Base-by-base conservation (phyloP, 2,113 vertebrate species). In the Corythoichthys intestinalis region DNA sequence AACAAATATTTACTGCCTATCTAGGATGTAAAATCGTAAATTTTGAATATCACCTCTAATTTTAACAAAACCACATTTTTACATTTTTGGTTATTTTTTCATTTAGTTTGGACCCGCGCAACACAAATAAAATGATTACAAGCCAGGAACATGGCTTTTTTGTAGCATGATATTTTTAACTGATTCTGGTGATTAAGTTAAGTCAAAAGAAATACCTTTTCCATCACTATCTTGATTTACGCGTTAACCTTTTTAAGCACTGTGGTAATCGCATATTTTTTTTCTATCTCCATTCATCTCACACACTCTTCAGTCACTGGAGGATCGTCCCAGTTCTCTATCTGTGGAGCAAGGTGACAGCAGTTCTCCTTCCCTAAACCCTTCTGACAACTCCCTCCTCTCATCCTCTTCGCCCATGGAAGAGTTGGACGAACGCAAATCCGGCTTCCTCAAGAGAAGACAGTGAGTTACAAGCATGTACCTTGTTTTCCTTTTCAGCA, bases 341-440 rank as follows among this genome's bases (percentile, higher is more conserved):
- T 93, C 96, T 2, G 95, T 99, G 8, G 96, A 98, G 82, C 96
- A 96, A 77, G 96, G 93, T 8, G 97, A 99, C 88, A 99, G 96
- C 84, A 98, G 97, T 91, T 99, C 96, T 71, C 97, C 97, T 0
- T 98, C 97, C 49, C 93, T 99, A 87, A 98, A 97, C 84, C 96
- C 97, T 47, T 98, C 97, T 0, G 97, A 98, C 86, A 98, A 96
- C 80, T 99, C 97, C 11, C 94, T 98, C 56, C 94, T 99, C 1
- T 98, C 96, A 8, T 99, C 97, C 61, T 98, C 97, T 0, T 99
- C 97, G 0, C 97, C 97, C 57, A 95, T 98, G 17, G 97, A 99
- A 61, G 97, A 99, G 82, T 84, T 96, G 91, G 97, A 99, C 28
- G 97, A 99, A 85, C 95, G 95, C 80, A 98, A 96, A 79, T 96